Conservation (phyloP, 2,888 invertebrate genomes). For the Scrobipalpa atriplicella region DNA sequence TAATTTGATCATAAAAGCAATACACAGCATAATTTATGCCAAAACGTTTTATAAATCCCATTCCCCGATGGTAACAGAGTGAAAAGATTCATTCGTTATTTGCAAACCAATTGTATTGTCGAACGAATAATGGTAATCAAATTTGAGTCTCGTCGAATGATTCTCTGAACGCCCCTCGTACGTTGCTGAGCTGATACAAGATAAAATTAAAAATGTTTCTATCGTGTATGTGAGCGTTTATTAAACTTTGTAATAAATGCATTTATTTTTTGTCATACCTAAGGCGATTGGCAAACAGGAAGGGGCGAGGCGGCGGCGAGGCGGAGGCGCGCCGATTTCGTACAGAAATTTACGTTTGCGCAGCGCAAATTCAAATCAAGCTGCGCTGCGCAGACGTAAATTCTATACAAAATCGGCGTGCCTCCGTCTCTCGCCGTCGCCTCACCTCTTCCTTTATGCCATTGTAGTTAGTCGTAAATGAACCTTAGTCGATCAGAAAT, state of each 20-base stretch:
- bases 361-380: too few species aligned
- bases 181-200: constrained; percentile 8
- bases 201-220: constrained; percentile 17
- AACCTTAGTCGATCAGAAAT: too few species aligned
- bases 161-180: background rate
- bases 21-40: background rate
- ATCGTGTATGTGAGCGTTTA: background rate
- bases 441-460: too few species aligned
- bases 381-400: too few species aligned
- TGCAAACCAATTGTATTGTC: constrained; percentile 19
- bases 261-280: background rate
- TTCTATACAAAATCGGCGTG: too few species aligned
- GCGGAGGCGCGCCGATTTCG: too few species aligned
- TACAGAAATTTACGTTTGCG: too few species aligned
- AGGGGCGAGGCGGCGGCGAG: too few species aligned
- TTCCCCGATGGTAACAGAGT: background rate
- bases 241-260: background rate
- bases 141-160: constrained; percentile 20
- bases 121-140: constrained; percentile 29
- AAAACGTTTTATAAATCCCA: background rate
- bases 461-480: too few species aligned
- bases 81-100: constrained; percentile 25
- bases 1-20: background rate
- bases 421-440: too few species aligned
- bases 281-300: background rate